These are phyloP conservation scores for Leucophenga maculata DNA, from an alignment of 2,888 invertebrate genomes.

Conservation along the genomic window DNA sequence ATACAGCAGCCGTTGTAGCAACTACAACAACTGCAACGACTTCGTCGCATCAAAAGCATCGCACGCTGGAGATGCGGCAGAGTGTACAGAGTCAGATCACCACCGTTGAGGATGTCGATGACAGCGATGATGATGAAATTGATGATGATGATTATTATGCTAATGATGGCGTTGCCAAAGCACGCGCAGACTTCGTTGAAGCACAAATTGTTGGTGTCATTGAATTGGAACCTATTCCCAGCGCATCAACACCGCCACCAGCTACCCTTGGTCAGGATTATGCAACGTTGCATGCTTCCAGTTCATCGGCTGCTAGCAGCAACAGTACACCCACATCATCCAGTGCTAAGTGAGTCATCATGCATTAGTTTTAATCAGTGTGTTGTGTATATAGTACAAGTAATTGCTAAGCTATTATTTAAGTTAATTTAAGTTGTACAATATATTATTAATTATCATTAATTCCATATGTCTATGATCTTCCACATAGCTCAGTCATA, in stretches of 20 bases:
- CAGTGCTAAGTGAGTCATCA: not conserved
- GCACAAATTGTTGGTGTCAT: slow-evolving; percentile 10
- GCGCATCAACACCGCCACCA: not conserved
- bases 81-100: slow-evolving; percentile 63
- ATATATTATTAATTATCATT: too few relatives aligned
- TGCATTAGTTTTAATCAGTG: too few relatives aligned
- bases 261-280: too few relatives aligned
- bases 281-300: too few relatives aligned
- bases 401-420: too few relatives aligned
- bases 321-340: not conserved
- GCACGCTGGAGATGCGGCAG: slow-evolving; percentile 54
- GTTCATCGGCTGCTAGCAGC: not conserved
- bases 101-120: slow-evolving; percentile 61
- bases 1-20: not conserved
- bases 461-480: too few relatives aligned
- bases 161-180: not conserved
- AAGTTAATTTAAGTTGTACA: too few relatives aligned
- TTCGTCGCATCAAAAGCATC: slow-evolving; percentile 43
- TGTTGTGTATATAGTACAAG: too few relatives aligned
- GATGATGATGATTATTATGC: slow-evolving; percentile 35
- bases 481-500: too few relatives aligned
- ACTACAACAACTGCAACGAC: not conserved
- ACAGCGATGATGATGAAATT: slow-evolving; percentile 47
- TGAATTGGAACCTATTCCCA: not conserved
- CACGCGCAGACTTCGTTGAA: not conserved